phyloP scores from a whole-genome alignment of 2,113 vertebrate species.

The Gallinago jamesoni region DNA sequence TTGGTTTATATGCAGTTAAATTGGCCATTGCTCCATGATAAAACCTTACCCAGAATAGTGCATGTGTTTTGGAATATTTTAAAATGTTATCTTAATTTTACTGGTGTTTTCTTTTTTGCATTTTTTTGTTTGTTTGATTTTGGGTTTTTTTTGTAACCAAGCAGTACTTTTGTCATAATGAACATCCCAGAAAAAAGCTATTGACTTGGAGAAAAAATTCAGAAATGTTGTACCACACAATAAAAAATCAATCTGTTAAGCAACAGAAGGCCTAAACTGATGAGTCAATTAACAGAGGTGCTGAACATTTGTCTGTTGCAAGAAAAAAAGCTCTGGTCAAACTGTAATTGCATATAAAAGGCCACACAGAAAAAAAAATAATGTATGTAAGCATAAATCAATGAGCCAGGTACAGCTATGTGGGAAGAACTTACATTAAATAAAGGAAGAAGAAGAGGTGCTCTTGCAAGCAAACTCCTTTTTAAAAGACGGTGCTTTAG shows the following conservation, averaged over 20 bases:
- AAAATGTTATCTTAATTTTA: not conserved
- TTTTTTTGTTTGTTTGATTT: no score
- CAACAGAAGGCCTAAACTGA: not conserved
- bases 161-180: not conserved
- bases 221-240: not conserved
- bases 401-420: not conserved
- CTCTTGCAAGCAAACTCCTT: not conserved
- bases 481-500: not conserved
- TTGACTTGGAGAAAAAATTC: not conserved
- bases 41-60: not conserved
- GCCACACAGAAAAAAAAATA: not conserved
- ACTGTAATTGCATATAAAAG: not conserved
- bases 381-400: not conserved
- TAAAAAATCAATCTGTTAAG: fast-evolving
- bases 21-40: not conserved
- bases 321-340: not conserved
- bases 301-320: not conserved
- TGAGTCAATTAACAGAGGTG: not conserved
- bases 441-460: not conserved
- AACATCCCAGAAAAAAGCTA: not conserved
- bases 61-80: not conserved
- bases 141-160: not conserved
- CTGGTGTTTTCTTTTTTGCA: no score
- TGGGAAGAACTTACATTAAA: not conserved
- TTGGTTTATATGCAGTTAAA: not conserved